Evolutionary conservation across 2,888 invertebrate species (phyloP).

Genomic region (Actias luna): DNA sequence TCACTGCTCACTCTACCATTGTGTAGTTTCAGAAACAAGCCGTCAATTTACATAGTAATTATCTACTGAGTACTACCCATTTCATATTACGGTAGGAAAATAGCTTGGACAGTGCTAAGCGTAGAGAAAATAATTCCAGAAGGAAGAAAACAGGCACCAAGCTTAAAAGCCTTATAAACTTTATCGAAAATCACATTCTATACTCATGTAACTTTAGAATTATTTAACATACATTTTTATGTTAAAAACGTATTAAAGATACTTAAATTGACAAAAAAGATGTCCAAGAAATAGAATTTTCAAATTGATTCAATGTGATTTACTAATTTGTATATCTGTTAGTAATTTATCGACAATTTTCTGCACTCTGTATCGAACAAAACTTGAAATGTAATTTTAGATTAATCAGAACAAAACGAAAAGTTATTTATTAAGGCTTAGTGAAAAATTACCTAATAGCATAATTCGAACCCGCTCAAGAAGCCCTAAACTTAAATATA

Average conservation of each 20-base stretch:
- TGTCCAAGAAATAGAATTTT: too few relatives aligned
- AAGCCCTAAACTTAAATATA: constrained; percentile 24
- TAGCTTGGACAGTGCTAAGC: not conserved
- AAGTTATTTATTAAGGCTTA: not conserved
- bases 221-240: too few relatives aligned
- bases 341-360: not conserved
- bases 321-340: too few relatives aligned
- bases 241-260: too few relatives aligned
- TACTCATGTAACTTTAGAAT: too few relatives aligned
- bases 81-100: constrained; percentile 4
- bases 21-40: not conserved
- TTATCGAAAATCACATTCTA: too few relatives aligned
- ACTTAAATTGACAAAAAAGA: too few relatives aligned
- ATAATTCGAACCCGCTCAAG: not conserved
- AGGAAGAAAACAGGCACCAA: not conserved
- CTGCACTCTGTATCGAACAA: too few relatives aligned
- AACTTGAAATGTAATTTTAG: not conserved
- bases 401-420: not conserved
- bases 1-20: not conserved
- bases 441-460: constrained; percentile 4
- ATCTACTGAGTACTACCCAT: not conserved
- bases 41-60: not conserved
- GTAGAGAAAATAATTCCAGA: not conserved
- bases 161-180: not conserved
- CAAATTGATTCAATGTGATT: too few relatives aligned